These are phyloP conservation scores for Heptranchias perlo DNA, from an alignment of 2,113 vertebrate species.

Conservation along the genomic window DNA sequence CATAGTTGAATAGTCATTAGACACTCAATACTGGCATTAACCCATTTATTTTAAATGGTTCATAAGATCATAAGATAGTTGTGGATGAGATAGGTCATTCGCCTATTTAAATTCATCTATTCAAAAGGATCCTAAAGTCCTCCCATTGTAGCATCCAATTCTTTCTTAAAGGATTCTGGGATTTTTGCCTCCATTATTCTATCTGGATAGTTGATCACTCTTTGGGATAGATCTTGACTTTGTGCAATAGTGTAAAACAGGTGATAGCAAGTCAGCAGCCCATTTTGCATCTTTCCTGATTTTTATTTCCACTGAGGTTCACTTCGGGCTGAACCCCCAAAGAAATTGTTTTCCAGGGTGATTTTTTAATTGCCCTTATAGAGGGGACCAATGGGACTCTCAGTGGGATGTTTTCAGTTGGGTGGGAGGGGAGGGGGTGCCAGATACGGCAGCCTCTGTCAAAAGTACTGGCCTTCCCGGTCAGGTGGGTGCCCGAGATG, in stretches of 20 bases:
- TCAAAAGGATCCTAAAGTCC: background rate
- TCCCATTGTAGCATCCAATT: background rate
- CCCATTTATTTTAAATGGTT: background rate
- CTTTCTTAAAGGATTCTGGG: background rate
- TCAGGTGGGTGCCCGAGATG: background rate
- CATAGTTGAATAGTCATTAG: background rate
- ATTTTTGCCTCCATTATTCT: background rate
- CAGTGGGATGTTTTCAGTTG: background rate
- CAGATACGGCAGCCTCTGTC: background rate
- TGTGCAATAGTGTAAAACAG: background rate
- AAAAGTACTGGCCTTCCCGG: background rate
- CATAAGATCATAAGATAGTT: too few relatives aligned
- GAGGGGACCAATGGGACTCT: background rate
- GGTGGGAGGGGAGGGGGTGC: background rate
- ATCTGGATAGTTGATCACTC: background rate
- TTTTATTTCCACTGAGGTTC: background rate
- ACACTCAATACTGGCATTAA: background rate
- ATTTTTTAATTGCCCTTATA: background rate
- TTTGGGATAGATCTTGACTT: background rate
- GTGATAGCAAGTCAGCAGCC: background rate
- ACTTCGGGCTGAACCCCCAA: background rate
- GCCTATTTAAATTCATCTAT: background rate
- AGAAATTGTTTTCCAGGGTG: background rate
- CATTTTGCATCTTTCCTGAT: background rate
- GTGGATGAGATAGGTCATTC: too few relatives aligned